phyloP scores from a whole-genome alignment of 2,797 vertebrate genomes.

The Gallinago nigripennis region DNA sequence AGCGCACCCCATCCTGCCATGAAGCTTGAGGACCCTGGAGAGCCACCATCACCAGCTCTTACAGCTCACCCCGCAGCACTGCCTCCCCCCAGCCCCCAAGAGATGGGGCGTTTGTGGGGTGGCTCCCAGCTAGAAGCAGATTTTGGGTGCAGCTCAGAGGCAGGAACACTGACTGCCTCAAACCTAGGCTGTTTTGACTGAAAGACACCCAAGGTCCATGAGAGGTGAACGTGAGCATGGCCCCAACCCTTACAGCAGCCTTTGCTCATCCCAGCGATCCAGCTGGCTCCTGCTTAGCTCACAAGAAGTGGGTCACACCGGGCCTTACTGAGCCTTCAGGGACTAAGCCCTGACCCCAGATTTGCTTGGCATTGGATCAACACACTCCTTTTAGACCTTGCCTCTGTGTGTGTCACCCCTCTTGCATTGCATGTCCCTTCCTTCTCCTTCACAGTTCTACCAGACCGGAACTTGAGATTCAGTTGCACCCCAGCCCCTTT shows the following conservation, averaged over 20 bases:
- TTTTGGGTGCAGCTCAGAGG: neutral
- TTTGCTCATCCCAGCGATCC: rapidly evolving
- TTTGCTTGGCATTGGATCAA: neutral
- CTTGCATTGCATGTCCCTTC: neutral
- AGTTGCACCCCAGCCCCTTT: neutral
- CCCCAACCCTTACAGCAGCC: neutral
- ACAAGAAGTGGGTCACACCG: neutral
- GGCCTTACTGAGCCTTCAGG: neutral
- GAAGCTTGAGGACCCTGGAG: rapidly evolving
- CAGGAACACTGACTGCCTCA: neutral
- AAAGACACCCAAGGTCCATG: neutral
- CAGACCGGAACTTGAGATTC: neutral
- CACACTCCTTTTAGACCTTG: neutral
- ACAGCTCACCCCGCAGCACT: rapidly evolving
- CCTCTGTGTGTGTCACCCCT: neutral
- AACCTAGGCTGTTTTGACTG: neutral
- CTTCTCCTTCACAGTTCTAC: neutral
- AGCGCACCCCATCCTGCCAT: neutral
- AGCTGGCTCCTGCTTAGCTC: neutral
- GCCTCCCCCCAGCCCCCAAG: neutral
- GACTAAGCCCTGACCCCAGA: neutral
- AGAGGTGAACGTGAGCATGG: rapidly evolving
- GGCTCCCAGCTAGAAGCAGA: neutral
- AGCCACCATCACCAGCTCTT: neutral
- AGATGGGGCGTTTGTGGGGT: neutral